These are phyloP conservation scores for Limnephilus lunatus DNA, from an alignment of 2,888 invertebrate species.

Conservation along the genomic window DNA sequence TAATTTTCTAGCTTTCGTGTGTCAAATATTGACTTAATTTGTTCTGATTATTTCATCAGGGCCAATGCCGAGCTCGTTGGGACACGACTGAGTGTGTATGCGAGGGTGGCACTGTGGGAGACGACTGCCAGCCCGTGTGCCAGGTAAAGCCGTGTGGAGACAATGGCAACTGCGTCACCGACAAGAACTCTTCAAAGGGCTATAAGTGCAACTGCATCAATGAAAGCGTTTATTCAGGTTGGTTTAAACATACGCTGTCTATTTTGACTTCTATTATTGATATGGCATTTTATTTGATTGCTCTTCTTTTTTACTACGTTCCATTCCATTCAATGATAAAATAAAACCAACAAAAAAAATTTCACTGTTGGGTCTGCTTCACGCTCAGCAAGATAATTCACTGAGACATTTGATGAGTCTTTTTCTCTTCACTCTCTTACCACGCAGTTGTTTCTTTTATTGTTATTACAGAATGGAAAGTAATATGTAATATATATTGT, in stretches of 20 bases:
- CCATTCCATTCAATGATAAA: not conserved
- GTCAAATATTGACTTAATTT: not conserved
- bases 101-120: conserved; percentile 83
- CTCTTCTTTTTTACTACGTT: not conserved
- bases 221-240: conserved; percentile 82
- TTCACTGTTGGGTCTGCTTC: not conserved
- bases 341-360: not conserved
- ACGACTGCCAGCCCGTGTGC: conserved; percentile 89
- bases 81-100: conserved; percentile 84
- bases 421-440: not conserved
- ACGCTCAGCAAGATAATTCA: not conserved
- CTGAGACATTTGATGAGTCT: not conserved
- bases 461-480: not conserved
- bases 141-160: conserved; percentile 89
- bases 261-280: too few relatives aligned
- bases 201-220: conserved; percentile 89
- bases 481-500: not conserved
- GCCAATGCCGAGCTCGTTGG: conserved; percentile 77
- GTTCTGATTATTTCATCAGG: conserved; percentile 68
- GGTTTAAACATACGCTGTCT: conserved; percentile 60
- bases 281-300: too few relatives aligned
- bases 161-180: conserved; percentile 83
- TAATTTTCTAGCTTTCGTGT: too few relatives aligned
- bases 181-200: conserved; percentile 76
- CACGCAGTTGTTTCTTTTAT: too few relatives aligned